Percentiles rank a stretch among this genome's conserved stretches.
These are phyloP conservation scores for Gobiocypris rarus DNA, from an alignment of 2,113 vertebrate genomes.

Conservation along the genomic window DNA sequence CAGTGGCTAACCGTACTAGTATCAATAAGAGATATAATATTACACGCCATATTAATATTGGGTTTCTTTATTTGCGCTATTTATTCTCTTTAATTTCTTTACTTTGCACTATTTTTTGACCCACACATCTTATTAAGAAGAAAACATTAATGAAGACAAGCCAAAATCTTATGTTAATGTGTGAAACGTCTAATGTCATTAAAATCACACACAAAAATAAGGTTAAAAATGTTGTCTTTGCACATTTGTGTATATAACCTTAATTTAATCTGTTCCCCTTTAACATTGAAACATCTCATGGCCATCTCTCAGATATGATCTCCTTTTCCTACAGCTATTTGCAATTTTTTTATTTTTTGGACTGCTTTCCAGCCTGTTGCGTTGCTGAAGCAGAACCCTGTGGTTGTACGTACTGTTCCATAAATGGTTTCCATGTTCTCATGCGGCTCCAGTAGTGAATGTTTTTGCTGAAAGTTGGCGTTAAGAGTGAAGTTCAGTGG, in stretches of 20 bases:
- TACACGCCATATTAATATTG: neutral
- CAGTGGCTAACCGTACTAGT: neutral
- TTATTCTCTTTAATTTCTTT: neutral
- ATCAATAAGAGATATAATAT: neutral
- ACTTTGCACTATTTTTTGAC: neutral
- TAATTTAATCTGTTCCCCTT: neutral
- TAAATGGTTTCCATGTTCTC: constrained; percentile 42
- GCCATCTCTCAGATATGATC: constrained; percentile 27
- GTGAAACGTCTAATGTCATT: neutral
- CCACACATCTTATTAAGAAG: neutral
- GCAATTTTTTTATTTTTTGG: neutral
- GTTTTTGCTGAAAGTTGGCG: constrained; percentile 43
- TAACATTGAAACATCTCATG: constrained; percentile 28
- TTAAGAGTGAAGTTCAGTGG: constrained; percentile 41
- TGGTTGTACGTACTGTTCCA: constrained; percentile 17
- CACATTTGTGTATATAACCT: neutral
- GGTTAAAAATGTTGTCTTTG: neutral
- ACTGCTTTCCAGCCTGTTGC: constrained; percentile 10
- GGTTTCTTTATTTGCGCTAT: neutral
- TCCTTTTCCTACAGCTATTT: neutral
- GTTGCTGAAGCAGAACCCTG: constrained; percentile 33
- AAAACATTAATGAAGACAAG: neutral
- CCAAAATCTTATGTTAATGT: neutral
- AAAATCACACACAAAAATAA: neutral
- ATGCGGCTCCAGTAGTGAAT: constrained; percentile 38